Evolutionary conservation across 2,888 invertebrate species (phyloP), one percentile per base, ranked within the genome.

Genomic region (Cephalotes varians): DNA sequence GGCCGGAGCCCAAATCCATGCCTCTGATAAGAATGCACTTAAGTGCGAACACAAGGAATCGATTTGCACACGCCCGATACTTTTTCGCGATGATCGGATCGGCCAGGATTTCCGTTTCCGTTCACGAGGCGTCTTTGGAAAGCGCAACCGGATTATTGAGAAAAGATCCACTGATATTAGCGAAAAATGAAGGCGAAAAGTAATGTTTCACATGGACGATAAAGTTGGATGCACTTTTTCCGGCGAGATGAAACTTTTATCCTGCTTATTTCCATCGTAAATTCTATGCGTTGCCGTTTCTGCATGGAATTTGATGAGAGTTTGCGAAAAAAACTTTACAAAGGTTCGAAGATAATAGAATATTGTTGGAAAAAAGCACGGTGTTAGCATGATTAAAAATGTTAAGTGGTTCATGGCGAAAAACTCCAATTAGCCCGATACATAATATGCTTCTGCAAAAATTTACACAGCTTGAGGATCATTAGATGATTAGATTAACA

Each of bases 41-140:
- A 89, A 90, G 88, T 83, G 90, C 84, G 88, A 90, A 90, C 89
- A 90, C 87, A 89, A 83, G 85, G 90, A 90, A 90, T 90, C 90
- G 89, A 90, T 90, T 90, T 90, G 90, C 90, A 88, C 89, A 81
- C 83, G 81, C 71, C 67, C 82, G 76, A 77, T 79, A 81, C 82
- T 84, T 84, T 80, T n/a, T 34, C 28, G 67, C 49, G 58, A 60
- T 9, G 60, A 65, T 15, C 54, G 40, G 69, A 79, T 80, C 77
- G 47, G 21, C 44, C 49, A 21, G 62, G 77, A 88, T 89, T 81
- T 84, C 56, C 80, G n/a, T 58, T 62, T 76, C n/a, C 65, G 18
- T 64, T n/a, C 40, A 9, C 18, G 58, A 25, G 9, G 21, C 31
- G 37, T 56, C n/a, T 18, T 40, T 40, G 28, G 28, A 3, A 31